Evolutionary conservation across 2,797 vertebrate genomes (phyloP).

Genomic region (Syndactyla subalaris): DNA sequence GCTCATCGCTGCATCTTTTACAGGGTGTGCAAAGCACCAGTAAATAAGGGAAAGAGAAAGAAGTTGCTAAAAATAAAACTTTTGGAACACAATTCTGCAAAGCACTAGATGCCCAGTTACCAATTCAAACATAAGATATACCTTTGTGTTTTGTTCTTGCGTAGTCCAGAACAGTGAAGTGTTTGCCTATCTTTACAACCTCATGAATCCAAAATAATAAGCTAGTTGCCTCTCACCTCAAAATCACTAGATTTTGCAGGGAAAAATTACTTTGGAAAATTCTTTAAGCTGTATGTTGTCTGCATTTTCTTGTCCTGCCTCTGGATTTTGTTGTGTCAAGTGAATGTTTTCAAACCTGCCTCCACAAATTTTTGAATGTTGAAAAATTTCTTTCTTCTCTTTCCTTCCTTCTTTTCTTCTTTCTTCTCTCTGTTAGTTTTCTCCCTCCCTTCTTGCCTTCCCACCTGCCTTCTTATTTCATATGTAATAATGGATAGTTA

Average conservation of each 20-base stretch:
- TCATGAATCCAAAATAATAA: neutral
- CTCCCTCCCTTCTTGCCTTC: neutral
- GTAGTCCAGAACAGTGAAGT: neutral
- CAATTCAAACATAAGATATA: neutral
- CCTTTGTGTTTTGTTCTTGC: neutral
- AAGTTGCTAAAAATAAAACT: neutral
- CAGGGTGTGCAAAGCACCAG: neutral
- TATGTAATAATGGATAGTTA: constrained; percentile 19
- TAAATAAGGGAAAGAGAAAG: neutral
- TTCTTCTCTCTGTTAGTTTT: neutral
- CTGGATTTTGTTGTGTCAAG: neutral
- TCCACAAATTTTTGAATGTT: neutral
- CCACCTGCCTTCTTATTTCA: neutral
- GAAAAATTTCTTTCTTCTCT: neutral
- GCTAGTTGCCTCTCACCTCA: neutral
- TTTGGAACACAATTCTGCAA: neutral
- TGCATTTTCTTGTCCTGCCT: neutral
- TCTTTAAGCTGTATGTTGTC: neutral
- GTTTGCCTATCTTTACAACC: neutral
- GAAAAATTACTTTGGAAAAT: neutral
- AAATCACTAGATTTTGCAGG: neutral
- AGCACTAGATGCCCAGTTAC: neutral
- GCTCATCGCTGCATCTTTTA: neutral
- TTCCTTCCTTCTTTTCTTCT: neutral
- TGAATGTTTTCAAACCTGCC: neutral